These are phyloP conservation scores for Orthonychiurus folsomi DNA, from an alignment of 2,888 invertebrate species.

Conservation along the genomic window DNA sequence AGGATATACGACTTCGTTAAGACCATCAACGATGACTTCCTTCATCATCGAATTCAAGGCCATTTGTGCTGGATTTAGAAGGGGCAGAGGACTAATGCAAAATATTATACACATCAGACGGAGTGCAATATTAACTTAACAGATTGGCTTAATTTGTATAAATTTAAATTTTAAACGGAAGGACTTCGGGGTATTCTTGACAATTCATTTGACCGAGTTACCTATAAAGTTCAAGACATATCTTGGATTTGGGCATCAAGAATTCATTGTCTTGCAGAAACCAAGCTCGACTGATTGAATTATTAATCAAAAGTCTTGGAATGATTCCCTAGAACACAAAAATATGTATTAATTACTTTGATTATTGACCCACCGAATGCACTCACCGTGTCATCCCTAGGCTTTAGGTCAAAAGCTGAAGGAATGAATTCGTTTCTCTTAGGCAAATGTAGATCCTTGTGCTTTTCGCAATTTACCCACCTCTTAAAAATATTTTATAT, in stretches of 20 bases:
- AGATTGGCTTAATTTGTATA: too few species aligned
- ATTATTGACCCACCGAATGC: too few species aligned
- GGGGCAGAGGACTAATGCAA: slow-evolving; percentile 82
- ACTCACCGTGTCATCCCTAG: slow-evolving; percentile 48
- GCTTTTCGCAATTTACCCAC: slow-evolving; percentile 59
- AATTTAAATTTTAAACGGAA: too few species aligned
- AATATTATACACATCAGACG: slow-evolving; percentile 28
- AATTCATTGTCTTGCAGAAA: slow-evolving; percentile 89
- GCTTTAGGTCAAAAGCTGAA: slow-evolving; percentile 60
- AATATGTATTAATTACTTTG: too few species aligned
- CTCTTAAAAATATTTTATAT: slow-evolving; percentile 18
- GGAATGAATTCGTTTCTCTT: slow-evolving; percentile 86
- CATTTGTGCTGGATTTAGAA: slow-evolving; percentile 71
- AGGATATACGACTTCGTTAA: slow-evolving; percentile 87
- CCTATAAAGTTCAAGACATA: slow-evolving; percentile 70
- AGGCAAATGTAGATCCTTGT: slow-evolving; percentile 63
- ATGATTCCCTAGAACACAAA: slow-evolving; percentile 10
- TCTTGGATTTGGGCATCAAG: slow-evolving; percentile 72
- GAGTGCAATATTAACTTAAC: background rate
- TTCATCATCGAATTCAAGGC: slow-evolving; percentile 74
- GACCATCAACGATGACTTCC: slow-evolving; percentile 75
- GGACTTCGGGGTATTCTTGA: too few species aligned
- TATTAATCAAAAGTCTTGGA: slow-evolving; percentile 58
- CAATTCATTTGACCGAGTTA: too few species aligned
- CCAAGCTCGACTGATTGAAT: slow-evolving; percentile 74